Percentiles rank a stretch among this genome's conserved stretches.
Evolutionary conservation across 2,888 invertebrate species (phyloP).

Genomic region (Agelastica alni): DNA sequence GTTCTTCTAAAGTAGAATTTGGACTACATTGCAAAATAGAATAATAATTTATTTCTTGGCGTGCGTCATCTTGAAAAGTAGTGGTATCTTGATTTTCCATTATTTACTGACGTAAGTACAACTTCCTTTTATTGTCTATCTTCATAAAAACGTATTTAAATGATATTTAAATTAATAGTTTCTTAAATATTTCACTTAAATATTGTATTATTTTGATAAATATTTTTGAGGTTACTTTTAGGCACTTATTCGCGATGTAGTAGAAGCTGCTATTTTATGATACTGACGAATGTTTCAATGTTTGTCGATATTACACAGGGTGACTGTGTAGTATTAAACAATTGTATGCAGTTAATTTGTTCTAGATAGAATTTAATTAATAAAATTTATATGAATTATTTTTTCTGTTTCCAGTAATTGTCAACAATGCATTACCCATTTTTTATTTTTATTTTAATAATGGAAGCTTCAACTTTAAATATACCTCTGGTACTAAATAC

Average conservation of each 20-base stretch:
- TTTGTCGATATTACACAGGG: too few species aligned
- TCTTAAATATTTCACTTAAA: background rate
- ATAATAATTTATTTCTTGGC: constrained; percentile 57
- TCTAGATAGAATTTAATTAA: too few species aligned
- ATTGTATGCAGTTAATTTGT: too few species aligned
- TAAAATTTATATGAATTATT: too few species aligned
- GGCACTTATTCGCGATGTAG: background rate
- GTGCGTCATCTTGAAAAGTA: constrained; percentile 24
- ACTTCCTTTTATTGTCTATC: background rate
- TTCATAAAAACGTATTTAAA: too few species aligned
- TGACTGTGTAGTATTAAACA: too few species aligned
- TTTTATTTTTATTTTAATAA: constrained; percentile 8
- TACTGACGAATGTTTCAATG: too few species aligned
- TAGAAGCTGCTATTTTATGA: too few species aligned
- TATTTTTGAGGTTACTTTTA: too few species aligned
- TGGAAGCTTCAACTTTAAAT: constrained; percentile 37
- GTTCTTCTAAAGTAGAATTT: constrained; percentile 61
- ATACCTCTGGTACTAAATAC: constrained; percentile 47
- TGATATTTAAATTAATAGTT: too few species aligned
- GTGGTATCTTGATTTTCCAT: constrained; percentile 13
- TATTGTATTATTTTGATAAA: background rate
- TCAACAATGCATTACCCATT: constrained; percentile 4
- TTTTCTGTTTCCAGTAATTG: constrained; percentile 13
- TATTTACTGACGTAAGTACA: background rate
- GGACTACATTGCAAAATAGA: constrained; percentile 61